Evolutionary conservation across 2,113 vertebrate genomes (phyloP).

Genomic region (Apus apus): DNA sequence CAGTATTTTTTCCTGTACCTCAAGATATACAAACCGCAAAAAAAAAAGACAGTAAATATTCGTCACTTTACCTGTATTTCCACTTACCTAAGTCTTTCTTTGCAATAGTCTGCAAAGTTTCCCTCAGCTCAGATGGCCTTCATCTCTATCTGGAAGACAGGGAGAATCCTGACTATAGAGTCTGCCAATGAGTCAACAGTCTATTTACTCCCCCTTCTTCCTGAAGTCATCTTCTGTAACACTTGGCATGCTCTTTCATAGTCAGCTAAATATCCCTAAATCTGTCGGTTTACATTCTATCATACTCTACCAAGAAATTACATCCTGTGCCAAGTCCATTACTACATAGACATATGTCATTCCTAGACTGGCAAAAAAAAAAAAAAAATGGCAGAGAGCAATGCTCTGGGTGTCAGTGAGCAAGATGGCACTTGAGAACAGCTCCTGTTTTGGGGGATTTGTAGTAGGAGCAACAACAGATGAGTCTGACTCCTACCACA

Average conservation of each 20-base stretch:
- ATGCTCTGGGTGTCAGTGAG: not conserved
- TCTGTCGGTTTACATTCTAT: not conserved
- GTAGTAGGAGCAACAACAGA: not conserved
- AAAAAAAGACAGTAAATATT: not conserved
- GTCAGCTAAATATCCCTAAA: not conserved
- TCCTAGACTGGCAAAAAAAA: not conserved
- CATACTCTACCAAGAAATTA: not conserved
- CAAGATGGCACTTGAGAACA: not conserved
- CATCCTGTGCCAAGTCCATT: not conserved
- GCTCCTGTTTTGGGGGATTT: not conserved
- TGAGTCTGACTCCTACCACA: not conserved
- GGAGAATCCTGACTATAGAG: not conserved
- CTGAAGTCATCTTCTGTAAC: not conserved
- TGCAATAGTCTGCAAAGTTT: not conserved
- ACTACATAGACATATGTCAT: not conserved
- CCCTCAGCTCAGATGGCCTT: not conserved
- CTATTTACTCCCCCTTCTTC: not conserved
- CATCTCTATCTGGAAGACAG: not conserved
- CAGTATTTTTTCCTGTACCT: not conserved
- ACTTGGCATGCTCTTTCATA: not conserved
- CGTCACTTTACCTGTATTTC: not conserved
- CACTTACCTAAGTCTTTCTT: not conserved
- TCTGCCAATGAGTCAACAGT: not conserved
- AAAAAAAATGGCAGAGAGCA: not conserved
- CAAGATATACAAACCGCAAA: not conserved